Evolutionary conservation across 2,113 vertebrate genomes (phyloP), one percentile per base, ranked within the genome.

Genomic region (Parus major): DNA sequence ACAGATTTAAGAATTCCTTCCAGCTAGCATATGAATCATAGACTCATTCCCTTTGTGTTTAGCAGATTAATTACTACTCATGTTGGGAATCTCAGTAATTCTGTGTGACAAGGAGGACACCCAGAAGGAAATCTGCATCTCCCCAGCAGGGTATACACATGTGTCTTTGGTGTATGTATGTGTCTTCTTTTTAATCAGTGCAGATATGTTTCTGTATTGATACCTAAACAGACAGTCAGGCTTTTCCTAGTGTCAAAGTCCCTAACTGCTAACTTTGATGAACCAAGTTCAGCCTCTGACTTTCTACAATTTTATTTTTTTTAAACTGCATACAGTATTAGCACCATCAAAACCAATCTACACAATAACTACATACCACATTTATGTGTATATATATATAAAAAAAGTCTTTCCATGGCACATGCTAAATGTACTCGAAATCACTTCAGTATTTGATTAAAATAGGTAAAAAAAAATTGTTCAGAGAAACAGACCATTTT

Each of bases 191-290:
- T 47, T 18, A 33, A 60, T 55, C 49, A 52, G 10, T 18, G 72
- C 31, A 66, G 35, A 61, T 8, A 44, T 0, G 0, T 14, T 56
- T 78, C 44, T 46, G 21, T 27, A 56, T 36, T 2, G 9, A 12
- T 36, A 39, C 9, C 47, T 86, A 39, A 85, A 80, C 2, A 9
- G 12, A 79, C 9, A 2, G 49, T 39, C 68, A 81, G 3, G 5
- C 44, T 87, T 81, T 44, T 39, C 53, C 41, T 52, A 24, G 12
- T 9, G 8, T 23, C 8, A 8, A 52, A 60, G 5, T 52, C 23
- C 20, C 27, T n/a, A 35, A 66, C 14, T 29, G 65, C 11, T 3
- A 53, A 24, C 44, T 86, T 53, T 39, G 24, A 50, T 76, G 17
- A 86, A 66, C 12, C 16, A 61, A 42, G 50, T 53, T 19, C 24